phyloP scores from a whole-genome alignment of 2,888 invertebrate species.

The Protophormia terraenovae region DNA sequence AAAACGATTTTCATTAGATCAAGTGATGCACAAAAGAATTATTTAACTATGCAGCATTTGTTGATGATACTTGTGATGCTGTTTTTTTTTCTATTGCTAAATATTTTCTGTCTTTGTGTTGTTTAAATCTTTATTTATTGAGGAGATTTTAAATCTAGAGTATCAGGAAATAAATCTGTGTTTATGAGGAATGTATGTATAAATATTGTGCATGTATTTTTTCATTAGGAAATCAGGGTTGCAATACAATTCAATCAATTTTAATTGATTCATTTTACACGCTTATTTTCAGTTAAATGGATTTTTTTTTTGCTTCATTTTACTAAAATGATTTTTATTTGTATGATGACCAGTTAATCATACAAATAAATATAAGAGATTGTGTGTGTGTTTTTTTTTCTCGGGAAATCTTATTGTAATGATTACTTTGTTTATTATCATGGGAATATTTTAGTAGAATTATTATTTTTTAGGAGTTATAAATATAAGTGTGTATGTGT shows the following conservation, averaged over 20 bases:
- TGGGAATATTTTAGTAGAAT: slow-evolving; percentile 35
- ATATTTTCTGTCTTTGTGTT: neutral
- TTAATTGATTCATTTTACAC: slow-evolving; percentile 78
- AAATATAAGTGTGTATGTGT: slow-evolving; percentile 18
- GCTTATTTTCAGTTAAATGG: slow-evolving; percentile 56
- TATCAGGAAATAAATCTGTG: slow-evolving; percentile 22
- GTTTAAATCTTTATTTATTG: slow-evolving; percentile 62
- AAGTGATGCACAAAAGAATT: slow-evolving; percentile 41
- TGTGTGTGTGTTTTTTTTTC: neutral
- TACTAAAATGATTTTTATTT: slow-evolving; percentile 1
- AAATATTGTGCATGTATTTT: neutral
- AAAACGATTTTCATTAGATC: slow-evolving; percentile 47
- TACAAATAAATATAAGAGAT: neutral
- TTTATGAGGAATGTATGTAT: neutral
- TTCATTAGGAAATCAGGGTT: slow-evolving; percentile 29
- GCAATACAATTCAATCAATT: slow-evolving; percentile 76
- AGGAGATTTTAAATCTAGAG: slow-evolving; percentile 28
- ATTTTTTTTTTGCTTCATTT: neutral
- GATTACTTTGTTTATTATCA: slow-evolving; percentile 41
- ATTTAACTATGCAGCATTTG: slow-evolving; percentile 11
- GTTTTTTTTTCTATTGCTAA: too few relatives aligned
- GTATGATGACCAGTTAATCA: slow-evolving; percentile 35
- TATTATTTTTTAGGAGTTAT: neutral
- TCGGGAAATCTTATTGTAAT: neutral
- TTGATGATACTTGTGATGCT: slow-evolving; percentile 11